Base-by-base conservation (phyloP, 2,888 invertebrate genomes). In the Apodemia mormo region DNA sequence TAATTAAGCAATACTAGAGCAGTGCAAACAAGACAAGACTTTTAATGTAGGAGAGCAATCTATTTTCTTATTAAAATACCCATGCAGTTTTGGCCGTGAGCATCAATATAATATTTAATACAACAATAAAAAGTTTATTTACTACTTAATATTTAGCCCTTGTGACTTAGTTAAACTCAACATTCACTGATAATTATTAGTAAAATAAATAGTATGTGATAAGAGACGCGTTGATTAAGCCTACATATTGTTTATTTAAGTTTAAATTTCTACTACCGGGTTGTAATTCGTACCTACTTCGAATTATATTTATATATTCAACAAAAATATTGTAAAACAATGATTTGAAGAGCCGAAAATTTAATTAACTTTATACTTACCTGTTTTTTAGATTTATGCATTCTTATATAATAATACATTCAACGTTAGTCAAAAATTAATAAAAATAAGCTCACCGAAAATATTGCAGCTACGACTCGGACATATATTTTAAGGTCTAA, bases 401-500 rank as follows among this genome's bases (percentile, higher is more conserved):
- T 22, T 22, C 22, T 22, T 22, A 22, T 22, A 22, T 49, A 49
- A 3, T 2, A 52, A 22, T 54, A 22, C n/a, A 54, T 22, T 22
- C 2, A 54, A 54, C n/a, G n/a, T 22, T 22, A 54, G 10, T 52
- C 7, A 29, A 64, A 64, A 65, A 49, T 7, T 3, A 69, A 37
- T 54, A 4, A 66, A 74, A 76, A 79, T 22, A 76, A 78, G 87
- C 89, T 88, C 82, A 93, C 92, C 73, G 87, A 87, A 83, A 93
- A 93, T 61, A 91, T 89, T 56, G 85, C 87, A 30, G 90, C 92
- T 8, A 91, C 89, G 68, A 91, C 84, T 76, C 88, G 82, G 68
- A 92, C 85, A 76, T 87, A 93, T 78, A 88, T 84, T 81, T 87
- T 90, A 72, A 90, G 79, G 73, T 93, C 91, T 72, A 92, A 78